Evolutionary conservation across 2,888 invertebrate species (phyloP), one percentile per base, ranked within the genome.

Genomic region (Lasioglossum marginatum): DNA sequence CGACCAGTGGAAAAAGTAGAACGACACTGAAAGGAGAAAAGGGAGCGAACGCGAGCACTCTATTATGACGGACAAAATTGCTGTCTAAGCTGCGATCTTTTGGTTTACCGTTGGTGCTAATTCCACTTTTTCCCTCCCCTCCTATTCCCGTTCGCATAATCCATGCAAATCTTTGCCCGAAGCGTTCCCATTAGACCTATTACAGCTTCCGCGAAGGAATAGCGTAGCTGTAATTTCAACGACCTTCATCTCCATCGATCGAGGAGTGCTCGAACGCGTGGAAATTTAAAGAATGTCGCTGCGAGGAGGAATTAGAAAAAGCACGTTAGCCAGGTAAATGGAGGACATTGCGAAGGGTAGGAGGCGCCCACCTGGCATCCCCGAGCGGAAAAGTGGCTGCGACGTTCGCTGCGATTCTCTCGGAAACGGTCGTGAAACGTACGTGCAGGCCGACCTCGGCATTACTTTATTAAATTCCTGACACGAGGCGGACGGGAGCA

Each of bases 401-500:
- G 68, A 48, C 57, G 84, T 72, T 72, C 72, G 52, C 43, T 52
- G 77, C 75, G 80, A 82, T 68, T 74, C 78, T 76, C 77, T 81
- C 14, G 31, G 72, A 79, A 89, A 89, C 77, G 79, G 85, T 77
- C 52, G 80, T 76, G 23, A 85, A 81, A 85, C 83, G 84, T 83
- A 87, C 87, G 81, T 70, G 31, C 88, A 82, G 77, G 71, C 70
- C 76, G 77, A 82, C 82, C 78, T 83, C 74, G 75, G 88, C 86
- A 90, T 92, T 92, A 92, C 93, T 95, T 95, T 95, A 95, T 95
- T 95, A 95, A 95, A 95, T 95, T 94, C 94, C 94, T 94, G 92
- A 93, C 94, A 92, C 93, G 92, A 92, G 89, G 88, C 88, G 83
- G 82, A 77, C 85, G 84, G 63, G 72, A 91, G 93, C 94, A 94